Base-by-base conservation (phyloP, 1,140 invertebrate species). In the Atta colombica region DNA sequence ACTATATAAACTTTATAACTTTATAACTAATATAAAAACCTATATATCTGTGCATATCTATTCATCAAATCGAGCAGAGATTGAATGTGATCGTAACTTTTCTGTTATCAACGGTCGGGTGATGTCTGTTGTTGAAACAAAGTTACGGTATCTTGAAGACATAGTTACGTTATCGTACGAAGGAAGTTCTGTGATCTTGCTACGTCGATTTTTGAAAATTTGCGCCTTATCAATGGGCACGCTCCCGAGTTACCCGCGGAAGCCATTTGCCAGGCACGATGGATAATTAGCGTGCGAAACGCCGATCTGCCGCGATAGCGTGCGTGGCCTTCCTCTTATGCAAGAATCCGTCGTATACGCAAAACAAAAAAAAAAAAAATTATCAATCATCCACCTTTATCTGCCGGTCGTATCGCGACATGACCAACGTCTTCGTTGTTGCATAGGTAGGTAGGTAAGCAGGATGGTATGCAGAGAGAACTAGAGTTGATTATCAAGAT, bases 231-330 rank as follows among this genome's bases (percentile, higher is more conserved):
- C 89, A 21, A 61, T 3, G 39, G 45, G 75, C 88, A 39, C 63
- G 75, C 68, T 86, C 65, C 49, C 77, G 51, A 61, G 88, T 90
- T 89, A 89, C 61, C 77, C 89, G 87, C 90, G 89, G 89, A 91
- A 91, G 89, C 80, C 80, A 91, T 91, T 91, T 91, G 90, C 90
- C 90, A 91, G 87, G 78, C 74, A 91, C 75, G 90, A 89, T 89
- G 80, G 87, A 78, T 91, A 91, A 91, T 91, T 91, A 90, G 90
- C 87, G 80, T 87, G 90, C 74, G 89, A 88, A 91, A 91, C 89
- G 72, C 69, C 80, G 90, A 91, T 91, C 68, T 63, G 31, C 31
- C 69, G 87, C 81, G 89, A 89, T 91, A 91, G 77, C 78, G 68
- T 28, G 69, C 87, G 89, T 85, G 89, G 89, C 87, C 89, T 91